Base-by-base conservation (phyloP, 2,797 vertebrate species). In the Limosa lapponica region DNA sequence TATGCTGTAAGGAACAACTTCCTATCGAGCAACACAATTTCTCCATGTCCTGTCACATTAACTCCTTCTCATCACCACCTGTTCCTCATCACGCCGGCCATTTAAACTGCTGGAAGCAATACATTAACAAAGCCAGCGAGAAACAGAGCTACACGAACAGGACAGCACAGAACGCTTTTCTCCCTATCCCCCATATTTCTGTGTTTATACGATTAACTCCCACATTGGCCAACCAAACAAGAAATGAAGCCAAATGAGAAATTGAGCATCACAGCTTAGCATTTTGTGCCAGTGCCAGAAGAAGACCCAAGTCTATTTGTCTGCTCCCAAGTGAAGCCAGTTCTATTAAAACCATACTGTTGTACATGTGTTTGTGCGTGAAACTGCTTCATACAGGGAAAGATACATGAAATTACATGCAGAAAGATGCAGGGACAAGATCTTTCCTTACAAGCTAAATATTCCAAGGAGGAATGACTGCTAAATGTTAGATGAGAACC, bases 171-270 rank as follows among this genome's bases (percentile, higher is more conserved):
- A 80, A 77, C 0, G 17, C 57, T 70, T 90, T 94, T 73, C 61
- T 74, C 52, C 51, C 49, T 75, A 36, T 46, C 65, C 73, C 61
- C 61, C 81, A 17, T 80, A 73, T 89, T 94, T 96, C 90, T 82
- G 28, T 95, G 90, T 94, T 95, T 96, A 87, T 74, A 73, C 2
- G 10, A 94, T 95, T 92, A 93, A 93, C 91, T 96, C 94, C 88
- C 81, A 95, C 83, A 36, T 46, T 92, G 73, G 81, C 83, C 94
- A 93, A 93, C 83, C 74, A 94, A 94, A 89, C 61, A 43, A 87
- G 81, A 82, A 96, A 87, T 73, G 66, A 89, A 82, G 83, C 88
- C 94, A 96, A 96, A 92, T 82, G 59, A 89, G 81, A 94, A 96
- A 90, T 70, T 64, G 80, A 82, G 81, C 88, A 80, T 89, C 58